Conservation (phyloP, 2,888 invertebrate species). For the Piscicola geometra region DNA sequence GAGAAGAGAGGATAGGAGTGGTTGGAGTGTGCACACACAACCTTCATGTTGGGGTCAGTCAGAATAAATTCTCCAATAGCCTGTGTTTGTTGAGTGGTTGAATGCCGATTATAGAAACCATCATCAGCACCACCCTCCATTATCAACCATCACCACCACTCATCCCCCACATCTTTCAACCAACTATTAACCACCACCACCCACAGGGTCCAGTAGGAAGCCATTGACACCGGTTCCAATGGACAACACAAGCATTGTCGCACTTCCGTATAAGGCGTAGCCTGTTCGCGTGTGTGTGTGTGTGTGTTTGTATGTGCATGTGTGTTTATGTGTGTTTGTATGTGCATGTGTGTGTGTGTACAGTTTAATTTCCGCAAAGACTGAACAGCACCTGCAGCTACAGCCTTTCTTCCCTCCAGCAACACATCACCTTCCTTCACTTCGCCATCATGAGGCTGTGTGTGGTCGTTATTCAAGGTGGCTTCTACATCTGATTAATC, state of each 20-base stretch:
- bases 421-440: conserved; percentile 72
- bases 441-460: conserved; percentile 53
- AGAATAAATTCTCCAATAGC: conserved; percentile 67
- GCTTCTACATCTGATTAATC: not conserved
- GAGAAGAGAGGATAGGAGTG: no score
- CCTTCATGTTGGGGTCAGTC: conserved; percentile 77
- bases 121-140: not conserved
- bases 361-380: no score
- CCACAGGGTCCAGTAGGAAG: conserved; percentile 70
- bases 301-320: no score
- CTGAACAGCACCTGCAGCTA: conserved; percentile 81
- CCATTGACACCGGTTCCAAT: conserved; percentile 74
- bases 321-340: no score
- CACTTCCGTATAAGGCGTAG: conserved; percentile 92
- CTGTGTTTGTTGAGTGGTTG: conserved; percentile 51
- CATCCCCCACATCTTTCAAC: not conserved
- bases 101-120: not conserved
- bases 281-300: conserved; percentile 52
- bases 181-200: conserved; percentile 39
- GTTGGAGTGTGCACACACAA: no score
- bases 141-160: not conserved
- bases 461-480: not conserved
- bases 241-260: conserved; percentile 71
- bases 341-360: no score
- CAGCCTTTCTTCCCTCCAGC: conserved; percentile 76